These are phyloP conservation scores for Aythya fuligula DNA, from an alignment of 2,797 vertebrate species.

Conservation along the genomic window DNA sequence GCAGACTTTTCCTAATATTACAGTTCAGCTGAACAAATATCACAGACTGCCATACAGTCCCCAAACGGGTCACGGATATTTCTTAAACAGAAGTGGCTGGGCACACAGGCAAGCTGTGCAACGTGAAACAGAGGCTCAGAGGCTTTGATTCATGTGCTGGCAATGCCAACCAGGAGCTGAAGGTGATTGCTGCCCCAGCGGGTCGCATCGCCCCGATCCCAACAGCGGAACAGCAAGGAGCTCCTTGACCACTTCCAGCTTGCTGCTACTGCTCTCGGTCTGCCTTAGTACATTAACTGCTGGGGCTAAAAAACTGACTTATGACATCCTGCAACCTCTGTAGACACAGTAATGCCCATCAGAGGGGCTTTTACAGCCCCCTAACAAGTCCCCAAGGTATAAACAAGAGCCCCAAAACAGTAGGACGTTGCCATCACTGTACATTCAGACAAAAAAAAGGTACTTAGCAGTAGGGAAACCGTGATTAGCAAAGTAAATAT, in stretches of 20 bases:
- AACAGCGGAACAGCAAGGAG: background rate
- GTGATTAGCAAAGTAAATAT: background rate
- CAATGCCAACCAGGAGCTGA: accelerated
- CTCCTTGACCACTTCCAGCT: background rate
- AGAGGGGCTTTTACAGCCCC: background rate
- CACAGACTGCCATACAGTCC: background rate
- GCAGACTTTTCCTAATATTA: background rate
- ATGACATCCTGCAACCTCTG: background rate
- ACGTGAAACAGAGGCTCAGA: background rate
- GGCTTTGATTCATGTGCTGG: background rate
- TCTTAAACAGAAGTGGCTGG: background rate
- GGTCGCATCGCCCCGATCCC: accelerated
- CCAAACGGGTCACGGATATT: background rate
- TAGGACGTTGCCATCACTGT: background rate
- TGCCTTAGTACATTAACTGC: background rate
- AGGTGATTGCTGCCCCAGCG: background rate
- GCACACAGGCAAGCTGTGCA: background rate
- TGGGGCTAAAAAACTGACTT: background rate
- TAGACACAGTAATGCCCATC: background rate
- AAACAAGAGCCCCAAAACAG: background rate
- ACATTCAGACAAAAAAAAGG: background rate
- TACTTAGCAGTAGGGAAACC: background rate
- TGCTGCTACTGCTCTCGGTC: background rate
- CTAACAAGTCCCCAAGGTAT: background rate
- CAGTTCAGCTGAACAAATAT: background rate